Conservation (phyloP, 2,888 invertebrate genomes). For the Plebejus argus region DNA sequence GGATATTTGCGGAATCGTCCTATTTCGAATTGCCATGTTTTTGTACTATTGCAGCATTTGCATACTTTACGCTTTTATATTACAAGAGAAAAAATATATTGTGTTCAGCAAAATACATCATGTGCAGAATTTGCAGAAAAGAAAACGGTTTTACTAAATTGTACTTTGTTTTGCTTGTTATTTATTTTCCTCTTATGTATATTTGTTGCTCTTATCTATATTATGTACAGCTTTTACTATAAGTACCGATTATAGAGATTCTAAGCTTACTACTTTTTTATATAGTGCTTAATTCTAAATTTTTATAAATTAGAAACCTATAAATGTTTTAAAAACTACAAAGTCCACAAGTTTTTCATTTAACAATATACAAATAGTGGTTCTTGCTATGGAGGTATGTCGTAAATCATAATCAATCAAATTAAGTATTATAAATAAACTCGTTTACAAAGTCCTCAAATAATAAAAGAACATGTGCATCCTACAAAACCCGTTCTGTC, state of each 20-base stretch:
- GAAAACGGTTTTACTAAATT: not conserved
- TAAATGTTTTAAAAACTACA: no score
- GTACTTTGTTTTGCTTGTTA: not conserved
- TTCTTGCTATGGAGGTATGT: not conserved
- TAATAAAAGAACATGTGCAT: not conserved
- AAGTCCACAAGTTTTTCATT: not conserved
- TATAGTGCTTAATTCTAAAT: no score
- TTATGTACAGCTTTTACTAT: no score
- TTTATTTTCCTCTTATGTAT: not conserved
- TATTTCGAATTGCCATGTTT: not conserved
- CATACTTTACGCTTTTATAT: not conserved
- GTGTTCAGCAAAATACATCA: not conserved
- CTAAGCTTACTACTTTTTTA: no score
- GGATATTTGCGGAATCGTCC: not conserved
- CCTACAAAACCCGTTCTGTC: slow-evolving; percentile 1
- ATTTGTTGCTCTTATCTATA: not conserved
- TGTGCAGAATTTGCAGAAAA: not conserved
- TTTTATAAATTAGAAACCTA: no score
- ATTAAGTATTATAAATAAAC: not conserved
- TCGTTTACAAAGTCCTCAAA: not conserved
- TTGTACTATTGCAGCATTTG: not conserved
- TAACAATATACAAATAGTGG: not conserved
- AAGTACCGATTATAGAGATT: no score
- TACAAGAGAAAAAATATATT: not conserved
- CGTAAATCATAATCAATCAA: not conserved